Evolutionary conservation across 2,113 vertebrate genomes (phyloP), one percentile per base, ranked within the genome.

Genomic region (Rhagologus leucostigma): DNA sequence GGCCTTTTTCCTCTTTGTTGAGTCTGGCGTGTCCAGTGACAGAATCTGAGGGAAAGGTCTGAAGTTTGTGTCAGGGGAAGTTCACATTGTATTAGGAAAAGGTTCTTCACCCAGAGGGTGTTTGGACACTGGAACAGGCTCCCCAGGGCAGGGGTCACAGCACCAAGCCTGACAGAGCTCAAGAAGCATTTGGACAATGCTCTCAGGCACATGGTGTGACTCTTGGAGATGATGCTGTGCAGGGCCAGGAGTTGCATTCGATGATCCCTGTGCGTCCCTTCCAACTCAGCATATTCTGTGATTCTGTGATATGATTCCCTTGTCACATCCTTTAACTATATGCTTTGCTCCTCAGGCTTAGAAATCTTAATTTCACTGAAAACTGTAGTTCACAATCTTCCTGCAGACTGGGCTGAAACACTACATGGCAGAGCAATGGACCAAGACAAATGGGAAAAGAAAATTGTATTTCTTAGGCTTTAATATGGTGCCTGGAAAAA

Each of bases 401-500:
- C 23, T 16, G 20, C 32, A 77, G 82, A 41, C 17, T 0, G 1
- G 16, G 20, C 59, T 68, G 76, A 78, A 90, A 60, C 15, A 21
- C 30, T 67, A 22, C 10, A 4, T 21, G 29, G 47, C 11, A 11
- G 37, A 88, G 44, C 0, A 0, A 75, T 55, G 42, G 68, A 57
- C 76, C 71, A 84, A 89, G 93, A 81, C 3, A 44, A 88, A 90
- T 71, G 27, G 64, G 41, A 70, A 92, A 69, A 69, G 47, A 70
- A 74, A 88, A 63, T 8, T 27, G 4, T 77, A 5, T 68, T 67
- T 92, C 88, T 53, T 33, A 52, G 71, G 7, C 39, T 83, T 77
- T 70, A 86, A 37, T 35, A 50, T 29, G n/a, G 21, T 83, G 71
- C 20, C 79, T 96, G 89, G 82, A 88, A 96, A 93, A 93, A 81